phyloP scores from a whole-genome alignment of 1,140 invertebrate genomes.

The Pseudachorutes palmiensis region DNA sequence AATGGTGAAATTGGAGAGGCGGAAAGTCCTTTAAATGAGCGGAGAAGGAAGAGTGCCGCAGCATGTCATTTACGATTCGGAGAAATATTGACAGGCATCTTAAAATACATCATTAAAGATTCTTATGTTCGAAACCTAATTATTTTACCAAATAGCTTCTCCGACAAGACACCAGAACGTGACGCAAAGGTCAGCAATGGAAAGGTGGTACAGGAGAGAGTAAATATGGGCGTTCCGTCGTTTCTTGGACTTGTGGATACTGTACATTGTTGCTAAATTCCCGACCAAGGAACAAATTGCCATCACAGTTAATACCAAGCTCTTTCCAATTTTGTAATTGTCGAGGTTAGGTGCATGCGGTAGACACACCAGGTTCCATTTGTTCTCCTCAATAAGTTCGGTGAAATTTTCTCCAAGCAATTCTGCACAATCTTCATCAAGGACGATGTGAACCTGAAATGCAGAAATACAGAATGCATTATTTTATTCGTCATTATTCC shows the following conservation, averaged over 20 bases:
- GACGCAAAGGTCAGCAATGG: slow-evolving; percentile 58
- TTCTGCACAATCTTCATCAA: slow-evolving; percentile 1
- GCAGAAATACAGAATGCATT: no score
- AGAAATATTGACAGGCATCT: no score
- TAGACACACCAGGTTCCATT: slow-evolving; percentile 47
- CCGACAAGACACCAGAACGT: slow-evolving; percentile 69
- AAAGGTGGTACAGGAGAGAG: slow-evolving; percentile 64
- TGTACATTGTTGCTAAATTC: slow-evolving; percentile 64
- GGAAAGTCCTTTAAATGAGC: no score
- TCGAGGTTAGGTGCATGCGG: slow-evolving; percentile 58
- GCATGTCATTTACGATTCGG: no score
- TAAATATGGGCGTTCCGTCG: slow-evolving; percentile 63
- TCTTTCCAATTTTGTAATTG: slow-evolving; percentile 51
- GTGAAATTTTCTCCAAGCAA: slow-evolving; percentile 1
- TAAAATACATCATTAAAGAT: no score
- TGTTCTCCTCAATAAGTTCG: not conserved
- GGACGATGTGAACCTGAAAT: not conserved
- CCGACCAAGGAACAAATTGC: slow-evolving; percentile 62
- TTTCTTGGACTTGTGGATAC: slow-evolving; percentile 48
- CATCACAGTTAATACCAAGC: slow-evolving; percentile 57
- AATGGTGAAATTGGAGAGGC: no score
- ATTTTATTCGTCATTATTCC: not conserved
- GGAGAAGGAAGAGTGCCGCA: no score
- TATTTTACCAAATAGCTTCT: slow-evolving; percentile 67
- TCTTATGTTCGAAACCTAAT: no score